Percentiles rank a stretch among this genome's conserved stretches.
phyloP scores from a whole-genome alignment of 2,797 vertebrate species.

The Gastrophryne carolinensis region DNA sequence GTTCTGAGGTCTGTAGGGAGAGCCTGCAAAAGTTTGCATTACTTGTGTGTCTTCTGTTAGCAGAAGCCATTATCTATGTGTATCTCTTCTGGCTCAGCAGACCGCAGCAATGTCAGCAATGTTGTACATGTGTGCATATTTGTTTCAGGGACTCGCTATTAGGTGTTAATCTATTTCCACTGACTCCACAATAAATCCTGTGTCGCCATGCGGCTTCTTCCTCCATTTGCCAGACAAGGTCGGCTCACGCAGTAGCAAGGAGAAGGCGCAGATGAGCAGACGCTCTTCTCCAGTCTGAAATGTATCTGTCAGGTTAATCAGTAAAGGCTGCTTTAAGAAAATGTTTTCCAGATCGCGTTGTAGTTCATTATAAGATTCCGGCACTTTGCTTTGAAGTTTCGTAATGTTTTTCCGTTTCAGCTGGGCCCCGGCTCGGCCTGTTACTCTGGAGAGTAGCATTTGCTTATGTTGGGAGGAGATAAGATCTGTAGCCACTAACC shows the following conservation, averaged over 20 bases:
- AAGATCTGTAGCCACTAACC: slow-evolving; percentile 22
- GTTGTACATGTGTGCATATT: background rate
- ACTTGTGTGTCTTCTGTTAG: no score
- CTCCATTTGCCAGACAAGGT: background rate
- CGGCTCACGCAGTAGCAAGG: slow-evolving; percentile 4
- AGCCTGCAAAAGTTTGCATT: no score
- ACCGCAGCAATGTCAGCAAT: background rate
- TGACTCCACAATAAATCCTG: background rate
- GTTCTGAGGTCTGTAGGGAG: no score
- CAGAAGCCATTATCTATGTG: no score
- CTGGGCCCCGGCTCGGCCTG: slow-evolving; percentile 24
- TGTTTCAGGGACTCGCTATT: background rate
- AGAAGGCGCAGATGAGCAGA: background rate
- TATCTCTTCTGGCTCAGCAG: no score
- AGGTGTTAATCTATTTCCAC: background rate
- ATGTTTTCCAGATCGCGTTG: slow-evolving; percentile 51
- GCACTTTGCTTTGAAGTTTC: slow-evolving; percentile 31
- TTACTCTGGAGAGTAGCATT: slow-evolving; percentile 23
- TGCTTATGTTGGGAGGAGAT: slow-evolving; percentile 21
- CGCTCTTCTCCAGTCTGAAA: slow-evolving; percentile 22
- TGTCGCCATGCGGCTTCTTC: background rate
- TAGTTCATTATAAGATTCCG: slow-evolving; percentile 41
- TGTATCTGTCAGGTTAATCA: slow-evolving; percentile 51
- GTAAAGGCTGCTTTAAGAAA: slow-evolving; percentile 44
- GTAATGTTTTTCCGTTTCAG: slow-evolving; percentile 34